phyloP scores from a whole-genome alignment of 2,888 invertebrate species.

The Busseola fusca region DNA sequence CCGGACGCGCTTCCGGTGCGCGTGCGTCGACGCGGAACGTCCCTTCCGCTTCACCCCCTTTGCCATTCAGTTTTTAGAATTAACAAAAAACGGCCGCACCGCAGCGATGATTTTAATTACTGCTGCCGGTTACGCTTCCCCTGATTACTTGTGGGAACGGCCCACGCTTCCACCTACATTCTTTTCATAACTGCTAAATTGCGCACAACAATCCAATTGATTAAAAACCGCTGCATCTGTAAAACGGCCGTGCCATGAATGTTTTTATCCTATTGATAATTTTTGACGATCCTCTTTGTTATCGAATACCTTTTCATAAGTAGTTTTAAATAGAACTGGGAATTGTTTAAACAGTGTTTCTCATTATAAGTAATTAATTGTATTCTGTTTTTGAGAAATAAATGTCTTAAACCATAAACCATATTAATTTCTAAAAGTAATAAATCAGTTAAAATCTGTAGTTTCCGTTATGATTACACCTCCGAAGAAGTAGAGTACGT shows the following conservation, averaged over 20 bases:
- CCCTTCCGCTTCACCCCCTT: conserved; percentile 85
- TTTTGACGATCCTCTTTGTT: conserved; percentile 12
- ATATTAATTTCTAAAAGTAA: conserved; percentile 32
- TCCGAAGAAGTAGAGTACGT: conserved; percentile 45
- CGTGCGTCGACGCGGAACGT: conserved; percentile 85
- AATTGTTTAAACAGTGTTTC: too few relatives aligned
- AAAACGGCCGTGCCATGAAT: background rate
- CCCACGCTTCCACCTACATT: conserved; percentile 4
- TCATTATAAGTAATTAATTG: too few relatives aligned
- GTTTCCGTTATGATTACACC: conserved; percentile 47
- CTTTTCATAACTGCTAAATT: background rate
- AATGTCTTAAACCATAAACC: too few relatives aligned
- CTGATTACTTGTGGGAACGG: conserved; percentile 68
- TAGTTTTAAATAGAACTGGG: conserved; percentile 9
- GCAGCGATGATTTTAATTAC: conserved; percentile 70
- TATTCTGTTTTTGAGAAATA: too few relatives aligned
- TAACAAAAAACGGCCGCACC: conserved; percentile 71
- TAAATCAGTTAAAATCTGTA: conserved; percentile 37
- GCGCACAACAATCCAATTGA: background rate
- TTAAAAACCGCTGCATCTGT: background rate
- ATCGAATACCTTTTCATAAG: conserved; percentile 9
- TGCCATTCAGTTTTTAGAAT: conserved; percentile 77
- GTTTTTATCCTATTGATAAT: conserved; percentile 36
- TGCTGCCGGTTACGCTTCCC: conserved; percentile 59
- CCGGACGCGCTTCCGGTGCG: conserved; percentile 87